Percentiles rank a stretch among this genome's conserved stretches.
Conservation (phyloP, 2,888 invertebrate species). For the Andrena minutula region DNA sequence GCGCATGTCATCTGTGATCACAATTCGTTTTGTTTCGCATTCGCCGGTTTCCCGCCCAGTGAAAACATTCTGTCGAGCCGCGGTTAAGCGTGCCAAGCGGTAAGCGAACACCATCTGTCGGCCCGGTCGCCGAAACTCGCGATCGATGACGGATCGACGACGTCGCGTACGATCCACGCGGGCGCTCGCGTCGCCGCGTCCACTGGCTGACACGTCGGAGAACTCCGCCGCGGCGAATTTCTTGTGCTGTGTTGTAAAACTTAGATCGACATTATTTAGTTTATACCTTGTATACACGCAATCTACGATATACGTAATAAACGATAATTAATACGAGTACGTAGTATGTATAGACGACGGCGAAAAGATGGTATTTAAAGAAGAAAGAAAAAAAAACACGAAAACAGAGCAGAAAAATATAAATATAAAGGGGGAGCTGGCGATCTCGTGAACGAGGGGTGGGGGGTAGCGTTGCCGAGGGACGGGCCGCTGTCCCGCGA, state of each 20-base stretch:
- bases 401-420: background rate
- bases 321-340: constrained; percentile 39
- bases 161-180: constrained; percentile 31
- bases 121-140: constrained; percentile 60
- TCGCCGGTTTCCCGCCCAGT: constrained; percentile 2
- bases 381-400: background rate
- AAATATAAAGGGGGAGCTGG: constrained; percentile 6
- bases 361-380: constrained; percentile 38
- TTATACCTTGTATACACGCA: constrained; percentile 76
- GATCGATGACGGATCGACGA: constrained; percentile 46
- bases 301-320: constrained; percentile 80
- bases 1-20: constrained; percentile 31
- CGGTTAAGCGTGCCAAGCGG: constrained; percentile 78
- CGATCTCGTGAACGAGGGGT: constrained; percentile 30
- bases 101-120: constrained; percentile 64
- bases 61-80: constrained; percentile 22
- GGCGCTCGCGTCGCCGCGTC: constrained; percentile 26
- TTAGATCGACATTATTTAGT: constrained; percentile 83
- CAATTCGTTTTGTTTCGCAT: constrained; percentile 7
- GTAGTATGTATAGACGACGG: constrained; percentile 41
- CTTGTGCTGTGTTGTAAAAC: constrained; percentile 85
- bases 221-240: constrained; percentile 81
- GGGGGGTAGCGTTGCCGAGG: constrained; percentile 17
- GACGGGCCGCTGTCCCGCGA: constrained; percentile 6
- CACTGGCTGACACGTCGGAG: constrained; percentile 51